Evolutionary conservation across 1,140 invertebrate genomes (phyloP), one percentile per base, ranked within the genome.

Genomic region (Homalodisca vitripennis): DNA sequence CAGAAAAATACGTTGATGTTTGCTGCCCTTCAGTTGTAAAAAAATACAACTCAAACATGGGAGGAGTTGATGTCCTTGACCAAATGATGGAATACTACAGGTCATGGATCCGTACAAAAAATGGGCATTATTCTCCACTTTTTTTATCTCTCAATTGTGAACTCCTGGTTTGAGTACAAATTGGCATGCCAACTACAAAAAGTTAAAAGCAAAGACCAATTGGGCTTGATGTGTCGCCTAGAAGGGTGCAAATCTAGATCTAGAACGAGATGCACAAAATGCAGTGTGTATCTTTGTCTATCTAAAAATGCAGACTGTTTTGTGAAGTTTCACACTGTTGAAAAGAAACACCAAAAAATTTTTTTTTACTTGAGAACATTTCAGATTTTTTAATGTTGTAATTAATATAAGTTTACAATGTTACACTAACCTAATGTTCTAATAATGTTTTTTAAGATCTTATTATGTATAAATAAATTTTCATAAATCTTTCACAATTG

Each of bases 31-130:
- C 48, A 12, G 22, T 53, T 17, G 48, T 53, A 6, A 53, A 53
- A 53, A 22, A 22, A 20, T 53, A 53, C 48, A 53, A 53, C 20
- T 12, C 34, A 17, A 10, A 10, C 67, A 78, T 78, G 77, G 76
- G 77, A 32, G 77, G 78, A 26, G 73, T 79, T 14, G 77, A 79
- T 66, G 68, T 76, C 13, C 60, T 70, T n/a, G 77, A 80, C 66
- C 72, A 70, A 17, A 67, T 73, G 32, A 72, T 75, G 3, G n/a
- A n/a, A n/a, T n/a, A n/a, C n/a, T n/a, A n/a, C n/a, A n/a, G n/a
- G n/a, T 77, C 74, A 17, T 68, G 57, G 17, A 72, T 77, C 29
- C 71, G 71, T 73, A 78, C 75, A 22, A 70, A 62, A 57, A 75
- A 77, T 62, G 77, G 75, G 73, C 76, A 77, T 76, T 17, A 74